These are phyloP conservation scores for Anhinga anhinga DNA, from an alignment of 2,113 vertebrate genomes.

Conservation along the genomic window DNA sequence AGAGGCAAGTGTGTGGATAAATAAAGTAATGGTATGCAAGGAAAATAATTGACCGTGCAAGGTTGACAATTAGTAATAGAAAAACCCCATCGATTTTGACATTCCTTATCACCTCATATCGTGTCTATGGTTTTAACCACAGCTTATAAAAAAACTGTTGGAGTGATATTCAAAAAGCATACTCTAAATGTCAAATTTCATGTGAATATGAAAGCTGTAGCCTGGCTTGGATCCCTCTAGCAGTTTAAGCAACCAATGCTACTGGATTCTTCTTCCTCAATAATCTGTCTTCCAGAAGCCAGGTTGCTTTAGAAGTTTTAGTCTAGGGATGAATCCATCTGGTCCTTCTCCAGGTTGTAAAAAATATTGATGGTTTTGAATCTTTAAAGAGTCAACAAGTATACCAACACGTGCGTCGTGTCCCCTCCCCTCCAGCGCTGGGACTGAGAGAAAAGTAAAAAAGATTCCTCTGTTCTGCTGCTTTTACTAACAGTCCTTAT, in stretches of 20 bases:
- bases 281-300: not conserved
- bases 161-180: not conserved
- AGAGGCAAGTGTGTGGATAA: not conserved
- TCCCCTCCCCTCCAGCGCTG: not conserved
- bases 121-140: not conserved
- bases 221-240: not conserved
- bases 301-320: not conserved
- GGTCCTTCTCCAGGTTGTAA: not conserved
- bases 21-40: not conserved
- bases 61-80: not conserved
- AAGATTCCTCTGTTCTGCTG: not conserved
- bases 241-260: not conserved
- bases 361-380: not conserved
- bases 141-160: not conserved
- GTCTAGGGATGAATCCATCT: not conserved
- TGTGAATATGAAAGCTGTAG: not conserved
- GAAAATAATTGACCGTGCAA: slow-evolving; percentile 3
- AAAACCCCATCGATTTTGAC: not conserved
- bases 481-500: not conserved
- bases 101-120: not conserved
- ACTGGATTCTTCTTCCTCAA: not conserved
- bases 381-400: not conserved
- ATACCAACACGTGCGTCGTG: not conserved
- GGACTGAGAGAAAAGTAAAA: not conserved
- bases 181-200: not conserved